Percentiles rank a stretch among this genome's conserved stretches.
Conservation (phyloP, 2,797 vertebrate genomes). For the Coilia nasus region DNA sequence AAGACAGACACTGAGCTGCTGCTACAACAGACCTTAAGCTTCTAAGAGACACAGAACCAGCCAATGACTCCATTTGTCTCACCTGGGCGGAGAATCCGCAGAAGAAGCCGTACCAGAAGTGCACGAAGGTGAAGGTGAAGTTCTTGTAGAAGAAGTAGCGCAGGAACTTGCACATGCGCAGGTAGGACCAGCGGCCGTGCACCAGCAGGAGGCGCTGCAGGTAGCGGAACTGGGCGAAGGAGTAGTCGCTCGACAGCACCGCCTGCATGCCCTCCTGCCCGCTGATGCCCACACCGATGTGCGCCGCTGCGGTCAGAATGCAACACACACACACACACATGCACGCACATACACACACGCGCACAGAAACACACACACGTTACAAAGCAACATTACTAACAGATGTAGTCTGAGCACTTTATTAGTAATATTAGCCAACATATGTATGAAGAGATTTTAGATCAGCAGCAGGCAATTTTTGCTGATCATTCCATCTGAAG, state of each 20-base stretch:
- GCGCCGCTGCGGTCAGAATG: constrained; percentile 78
- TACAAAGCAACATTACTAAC: no score
- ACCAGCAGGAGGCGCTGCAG: constrained; percentile 94
- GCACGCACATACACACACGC: no score
- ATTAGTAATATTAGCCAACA: no score
- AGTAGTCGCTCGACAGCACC: constrained; percentile 88
- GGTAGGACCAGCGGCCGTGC: constrained; percentile 94
- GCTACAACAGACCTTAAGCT: no score
- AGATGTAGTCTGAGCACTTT: no score
- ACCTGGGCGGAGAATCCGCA: constrained; percentile 97
- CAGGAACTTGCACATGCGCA: constrained; percentile 96
- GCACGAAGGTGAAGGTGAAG: constrained; percentile 92
- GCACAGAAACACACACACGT: background rate
- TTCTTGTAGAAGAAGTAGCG: constrained; percentile 98
- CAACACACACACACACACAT: no score
- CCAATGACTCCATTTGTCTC: constrained; percentile 49
- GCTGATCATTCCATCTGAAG: no score
- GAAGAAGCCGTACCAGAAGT: constrained; percentile 97
- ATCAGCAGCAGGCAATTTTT: no score
- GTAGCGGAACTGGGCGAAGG: constrained; percentile 91
- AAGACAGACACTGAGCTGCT: no score
- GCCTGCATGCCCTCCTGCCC: constrained; percentile 96
- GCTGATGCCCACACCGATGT: constrained; percentile 92
- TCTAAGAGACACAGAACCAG: no score
- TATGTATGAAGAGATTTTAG: no score